phyloP scores from a whole-genome alignment of 2,113 vertebrate genomes.

The Vidua chalybeata region DNA sequence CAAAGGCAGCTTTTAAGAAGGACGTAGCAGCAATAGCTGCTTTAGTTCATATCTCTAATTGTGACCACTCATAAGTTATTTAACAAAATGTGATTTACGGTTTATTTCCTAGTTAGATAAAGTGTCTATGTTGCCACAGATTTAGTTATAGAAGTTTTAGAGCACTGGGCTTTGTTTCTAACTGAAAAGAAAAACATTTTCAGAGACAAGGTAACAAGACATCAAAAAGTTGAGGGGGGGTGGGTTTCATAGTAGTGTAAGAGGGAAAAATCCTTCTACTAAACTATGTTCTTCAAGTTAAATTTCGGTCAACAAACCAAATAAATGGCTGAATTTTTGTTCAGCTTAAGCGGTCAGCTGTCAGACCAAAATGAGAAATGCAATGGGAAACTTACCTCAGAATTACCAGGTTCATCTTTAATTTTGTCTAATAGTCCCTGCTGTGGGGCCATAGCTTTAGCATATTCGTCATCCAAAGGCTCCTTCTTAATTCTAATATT shows the following conservation, averaged over 20 bases:
- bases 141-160: neutral
- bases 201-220: slow-evolving; percentile 15
- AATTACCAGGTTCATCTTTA: slow-evolving; percentile 91
- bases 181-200: slow-evolving; percentile 22
- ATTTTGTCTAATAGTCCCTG: slow-evolving; percentile 80
- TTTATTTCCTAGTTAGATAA: neutral
- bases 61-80: neutral
- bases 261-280: slow-evolving; percentile 45
- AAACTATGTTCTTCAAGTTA: slow-evolving; percentile 8
- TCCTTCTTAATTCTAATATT: slow-evolving; percentile 93
- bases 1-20: neutral
- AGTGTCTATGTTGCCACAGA: neutral
- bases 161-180: neutral
- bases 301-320: slow-evolving; percentile 56
- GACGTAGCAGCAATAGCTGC: neutral
- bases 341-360: slow-evolving; percentile 35
- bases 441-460: slow-evolving; percentile 84
- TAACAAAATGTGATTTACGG: neutral
- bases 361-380: slow-evolving; percentile 61
- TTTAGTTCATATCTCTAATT: neutral
- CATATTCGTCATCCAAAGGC: slow-evolving; percentile 93
- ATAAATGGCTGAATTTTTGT: slow-evolving; percentile 24
- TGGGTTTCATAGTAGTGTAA: neutral
- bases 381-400: slow-evolving; percentile 79
- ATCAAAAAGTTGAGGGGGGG: neutral